A percentile compares a stretch with the other conserved stretches of the same genome.
Conservation (phyloP, 2,888 invertebrate species). For the Pherbina coryleti region DNA sequence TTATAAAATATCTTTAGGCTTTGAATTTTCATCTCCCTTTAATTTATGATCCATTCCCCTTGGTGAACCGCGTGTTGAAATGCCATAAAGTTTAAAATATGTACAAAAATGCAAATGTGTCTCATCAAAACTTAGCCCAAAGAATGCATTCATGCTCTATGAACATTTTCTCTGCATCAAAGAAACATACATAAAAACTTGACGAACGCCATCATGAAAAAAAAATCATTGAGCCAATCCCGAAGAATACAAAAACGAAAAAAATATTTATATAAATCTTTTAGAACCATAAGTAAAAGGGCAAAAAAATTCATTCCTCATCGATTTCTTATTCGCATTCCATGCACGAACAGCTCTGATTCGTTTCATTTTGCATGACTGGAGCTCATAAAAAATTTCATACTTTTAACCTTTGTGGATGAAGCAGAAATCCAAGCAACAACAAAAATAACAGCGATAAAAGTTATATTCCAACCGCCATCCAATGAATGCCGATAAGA, state of each 20-base stretch:
- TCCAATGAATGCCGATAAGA: conserved; percentile 11
- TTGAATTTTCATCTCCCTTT: too few species aligned
- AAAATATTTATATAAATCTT: too few species aligned
- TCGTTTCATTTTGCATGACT: conserved; percentile 40
- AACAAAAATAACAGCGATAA: conserved; percentile 3
- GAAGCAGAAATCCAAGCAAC: not conserved
- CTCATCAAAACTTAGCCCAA: not conserved
- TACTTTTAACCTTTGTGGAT: conserved; percentile 17
- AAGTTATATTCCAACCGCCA: not conserved
- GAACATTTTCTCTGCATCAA: not conserved
- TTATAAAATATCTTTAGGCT: too few species aligned
- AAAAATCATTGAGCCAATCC: conserved; percentile 1
- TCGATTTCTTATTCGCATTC: conserved; percentile 40
- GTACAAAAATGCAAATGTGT: not conserved
- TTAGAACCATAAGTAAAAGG: not conserved
- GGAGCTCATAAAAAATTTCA: conserved; percentile 32
- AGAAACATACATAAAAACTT: conserved; percentile 2
- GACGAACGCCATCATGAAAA: conserved; percentile 38
- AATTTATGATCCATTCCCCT: too few species aligned
- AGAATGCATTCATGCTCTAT: not conserved
- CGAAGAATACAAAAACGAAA: not conserved
- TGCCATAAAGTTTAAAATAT: conserved; percentile 25
- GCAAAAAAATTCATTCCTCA: conserved; percentile 10
- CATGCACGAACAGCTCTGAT: conserved; percentile 30
- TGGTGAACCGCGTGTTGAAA: not conserved